A percentile compares a stretch with the other conserved stretches of the same genome.
These are phyloP conservation scores for Crocidura indochinensis DNA, from an alignment of 2,797 vertebrate species.

Conservation along the genomic window DNA sequence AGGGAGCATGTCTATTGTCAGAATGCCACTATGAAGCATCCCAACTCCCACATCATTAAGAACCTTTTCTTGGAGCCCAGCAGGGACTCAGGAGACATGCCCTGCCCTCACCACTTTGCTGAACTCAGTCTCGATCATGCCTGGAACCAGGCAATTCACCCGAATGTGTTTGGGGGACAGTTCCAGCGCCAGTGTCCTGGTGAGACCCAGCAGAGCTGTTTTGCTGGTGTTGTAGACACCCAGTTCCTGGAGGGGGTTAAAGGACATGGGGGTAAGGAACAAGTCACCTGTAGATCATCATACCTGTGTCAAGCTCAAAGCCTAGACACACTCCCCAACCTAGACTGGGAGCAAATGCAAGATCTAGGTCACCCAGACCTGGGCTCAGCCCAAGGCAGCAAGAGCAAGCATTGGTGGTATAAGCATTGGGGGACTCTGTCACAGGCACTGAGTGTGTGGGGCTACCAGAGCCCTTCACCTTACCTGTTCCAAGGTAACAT, in stretches of 20 bases:
- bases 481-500: background rate
- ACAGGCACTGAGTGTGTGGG: background rate
- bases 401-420: background rate
- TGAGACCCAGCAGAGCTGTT: constrained; percentile 93
- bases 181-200: constrained; percentile 91
- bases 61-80: background rate
- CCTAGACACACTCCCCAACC: background rate
- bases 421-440: background rate
- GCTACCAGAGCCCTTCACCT: background rate
- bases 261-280: background rate
- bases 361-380: background rate
- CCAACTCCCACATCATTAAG: background rate
- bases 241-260: constrained; percentile 86
- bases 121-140: constrained; percentile 94
- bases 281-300: background rate
- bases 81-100: background rate
- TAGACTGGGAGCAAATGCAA: background rate
- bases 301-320: background rate
- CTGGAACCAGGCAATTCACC: constrained; percentile 94
- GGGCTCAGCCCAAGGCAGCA: background rate
- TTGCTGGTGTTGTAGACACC: constrained; percentile 94
- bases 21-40: background rate
- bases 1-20: background rate
- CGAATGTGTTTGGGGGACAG: constrained; percentile 92
- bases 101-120: constrained; percentile 87